Base-by-base conservation (phyloP, 1,140 invertebrate genomes). In the Battus philenor region DNA sequence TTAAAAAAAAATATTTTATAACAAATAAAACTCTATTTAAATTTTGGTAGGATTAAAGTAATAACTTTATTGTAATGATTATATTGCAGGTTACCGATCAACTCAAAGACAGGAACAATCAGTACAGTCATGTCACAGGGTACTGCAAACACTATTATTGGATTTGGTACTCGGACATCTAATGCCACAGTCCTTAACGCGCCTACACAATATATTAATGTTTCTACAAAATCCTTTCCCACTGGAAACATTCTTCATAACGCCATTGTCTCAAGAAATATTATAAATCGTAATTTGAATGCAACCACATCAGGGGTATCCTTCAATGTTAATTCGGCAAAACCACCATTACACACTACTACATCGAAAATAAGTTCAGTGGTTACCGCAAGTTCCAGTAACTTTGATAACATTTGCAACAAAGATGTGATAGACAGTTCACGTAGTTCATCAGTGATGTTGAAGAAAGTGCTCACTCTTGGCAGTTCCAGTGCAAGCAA, bases 401-500 rank as follows among this genome's bases (percentile, higher is more conserved):
- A 78, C 33, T 81, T 71, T 27, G 81, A 82, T 39, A 71, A 53
- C 17, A 83, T 85, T 50, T 77, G 76, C 0, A 79, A 76, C 0
- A 87, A 86, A 60, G 84, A 86, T 41, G 80, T 87, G 76, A 86
- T 87, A 3, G 86, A 87, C 22, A 86, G 85, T 47, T 78, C 81
- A 1, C 85, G 84, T 53, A 86, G 84, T 44, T 86, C 86, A 0
- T 86, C 86, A 1, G 74, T 86, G 2, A 87, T 86, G 86, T 54
- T 87, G 27, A 87, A 87, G 50, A 86, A 87, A 54, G 86, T 87
- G 0, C 53, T 87, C 2, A 87, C 84, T 5, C 53, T 87, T 17
- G 86, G 86, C 4, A 86, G 84, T 41, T 57, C 82, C 0, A 83
- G 84, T 0, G 66, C 74, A 1, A 57, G 79, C 3, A 87, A 87